A percentile compares a stretch with the other conserved stretches of the same genome.
These are phyloP conservation scores for Glaucidium brasilianum DNA, from an alignment of 2,113 vertebrate genomes.

Conservation along the genomic window DNA sequence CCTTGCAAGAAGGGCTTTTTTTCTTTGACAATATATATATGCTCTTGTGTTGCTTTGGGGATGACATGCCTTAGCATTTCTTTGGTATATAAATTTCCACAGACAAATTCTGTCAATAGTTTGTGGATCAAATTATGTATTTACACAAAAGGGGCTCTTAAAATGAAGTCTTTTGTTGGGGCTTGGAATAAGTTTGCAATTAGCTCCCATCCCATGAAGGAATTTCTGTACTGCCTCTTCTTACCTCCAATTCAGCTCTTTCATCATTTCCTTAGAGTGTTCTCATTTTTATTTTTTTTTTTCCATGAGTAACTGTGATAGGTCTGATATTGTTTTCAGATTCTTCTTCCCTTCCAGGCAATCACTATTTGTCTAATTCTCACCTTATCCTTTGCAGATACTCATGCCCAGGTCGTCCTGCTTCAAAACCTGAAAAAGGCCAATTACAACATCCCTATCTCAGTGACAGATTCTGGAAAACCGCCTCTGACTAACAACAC, in stretches of 20 bases:
- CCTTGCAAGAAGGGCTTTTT: neutral
- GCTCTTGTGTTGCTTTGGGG: neutral
- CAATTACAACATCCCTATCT: conserved; percentile 93
- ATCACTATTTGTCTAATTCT: neutral
- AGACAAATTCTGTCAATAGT: neutral
- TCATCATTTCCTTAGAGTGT: neutral
- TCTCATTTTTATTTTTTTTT: neutral
- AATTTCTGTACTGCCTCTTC: neutral
- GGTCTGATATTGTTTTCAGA: neutral
- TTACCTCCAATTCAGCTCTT: neutral
- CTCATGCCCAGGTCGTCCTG: conserved; percentile 91
- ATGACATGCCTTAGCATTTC: neutral
- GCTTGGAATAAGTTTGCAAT: neutral
- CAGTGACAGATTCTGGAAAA: conserved; percentile 93
- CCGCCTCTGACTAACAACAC: conserved; percentile 91
- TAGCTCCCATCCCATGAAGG: neutral
- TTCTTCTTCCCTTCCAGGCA: neutral
- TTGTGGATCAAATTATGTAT: neutral
- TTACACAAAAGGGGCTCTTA: neutral
- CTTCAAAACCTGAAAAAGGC: conserved; percentile 93
- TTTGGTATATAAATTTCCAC: neutral
- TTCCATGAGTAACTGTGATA: neutral
- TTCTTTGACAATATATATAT: neutral
- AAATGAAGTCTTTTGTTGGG: neutral
- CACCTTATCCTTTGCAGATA: conserved; percentile 73